phyloP scores from a whole-genome alignment of 1,140 invertebrate species.

The Gryon sp. region DNA sequence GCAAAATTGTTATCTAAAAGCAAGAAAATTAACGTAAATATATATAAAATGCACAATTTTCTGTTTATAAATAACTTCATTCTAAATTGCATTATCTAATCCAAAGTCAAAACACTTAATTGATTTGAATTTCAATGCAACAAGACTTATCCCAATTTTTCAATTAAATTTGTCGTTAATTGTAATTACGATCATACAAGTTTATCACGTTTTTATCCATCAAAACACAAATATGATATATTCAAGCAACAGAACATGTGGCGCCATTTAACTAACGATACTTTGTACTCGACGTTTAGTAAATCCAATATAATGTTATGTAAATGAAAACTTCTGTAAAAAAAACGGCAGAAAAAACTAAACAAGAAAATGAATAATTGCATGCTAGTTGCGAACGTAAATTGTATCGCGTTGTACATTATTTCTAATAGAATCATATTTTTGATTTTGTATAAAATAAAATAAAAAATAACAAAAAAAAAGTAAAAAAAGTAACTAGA shows the following conservation, averaged over 20 bases:
- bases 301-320: neutral
- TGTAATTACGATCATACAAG: too few relatives aligned
- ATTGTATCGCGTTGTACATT: slow-evolving; percentile 27
- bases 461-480: too few relatives aligned
- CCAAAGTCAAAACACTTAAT: too few relatives aligned
- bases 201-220: neutral
- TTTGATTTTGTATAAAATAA: slow-evolving; percentile 41
- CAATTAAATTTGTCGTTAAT: too few relatives aligned
- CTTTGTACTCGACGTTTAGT: slow-evolving; percentile 2
- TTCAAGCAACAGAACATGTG: neutral
- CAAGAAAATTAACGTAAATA: too few relatives aligned
- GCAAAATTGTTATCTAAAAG: slow-evolving; percentile 6
- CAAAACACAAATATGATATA: neutral
- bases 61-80: neutral
- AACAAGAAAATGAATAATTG: neutral
- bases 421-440: slow-evolving; percentile 19
- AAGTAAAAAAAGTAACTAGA: too few relatives aligned
- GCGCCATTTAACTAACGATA: neutral
- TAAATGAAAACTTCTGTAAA: slow-evolving; percentile 5
- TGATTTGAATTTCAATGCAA: neutral
- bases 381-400: slow-evolving; percentile 14
- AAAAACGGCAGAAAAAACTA: neutral
- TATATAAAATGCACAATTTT: too few relatives aligned
- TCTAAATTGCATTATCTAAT: too few relatives aligned
- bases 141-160: too few relatives aligned